Percentiles rank a stretch among this genome's conserved stretches.
Conservation (phyloP, 1,140 invertebrate genomes). For the Solenopsis fugax region DNA sequence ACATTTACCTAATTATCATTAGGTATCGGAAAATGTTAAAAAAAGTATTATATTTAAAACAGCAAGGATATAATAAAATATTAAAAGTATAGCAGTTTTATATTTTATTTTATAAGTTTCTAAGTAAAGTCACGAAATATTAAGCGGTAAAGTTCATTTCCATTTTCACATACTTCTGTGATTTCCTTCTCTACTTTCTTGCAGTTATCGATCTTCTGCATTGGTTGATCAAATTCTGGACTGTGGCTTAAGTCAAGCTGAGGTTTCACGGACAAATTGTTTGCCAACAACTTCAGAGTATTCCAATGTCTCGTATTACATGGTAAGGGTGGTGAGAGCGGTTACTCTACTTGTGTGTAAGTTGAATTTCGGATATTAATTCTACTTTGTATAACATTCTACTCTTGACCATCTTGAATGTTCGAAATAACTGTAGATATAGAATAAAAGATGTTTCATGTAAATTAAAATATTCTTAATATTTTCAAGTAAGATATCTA, state of each 20-base stretch:
- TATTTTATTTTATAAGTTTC: neutral
- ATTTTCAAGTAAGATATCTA: too few species aligned
- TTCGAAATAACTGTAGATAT: neutral
- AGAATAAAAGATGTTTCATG: neutral
- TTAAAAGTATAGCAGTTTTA: neutral
- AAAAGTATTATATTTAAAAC: too few species aligned
- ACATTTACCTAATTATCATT: neutral
- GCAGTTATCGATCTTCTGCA: constrained; percentile 19
- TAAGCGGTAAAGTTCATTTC: neutral
- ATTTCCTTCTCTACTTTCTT: constrained; percentile 10
- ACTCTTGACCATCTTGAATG: neutral
- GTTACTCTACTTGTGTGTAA: neutral
- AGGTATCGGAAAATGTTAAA: neutral
- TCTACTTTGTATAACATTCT: constrained; percentile 25
- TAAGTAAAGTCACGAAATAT: neutral
- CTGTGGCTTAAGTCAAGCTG: constrained; percentile 41
- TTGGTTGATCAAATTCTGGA: constrained; percentile 21
- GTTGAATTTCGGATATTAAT: constrained; percentile 37
- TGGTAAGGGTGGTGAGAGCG: neutral
- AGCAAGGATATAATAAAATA: neutral
- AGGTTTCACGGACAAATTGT: constrained; percentile 58
- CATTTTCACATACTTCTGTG: neutral
- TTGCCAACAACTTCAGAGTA: constrained; percentile 35
- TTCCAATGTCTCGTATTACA: constrained; percentile 8
- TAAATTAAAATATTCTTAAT: neutral